phyloP scores from a whole-genome alignment of 2,888 invertebrate species.

The Ophion slaviceki region DNA sequence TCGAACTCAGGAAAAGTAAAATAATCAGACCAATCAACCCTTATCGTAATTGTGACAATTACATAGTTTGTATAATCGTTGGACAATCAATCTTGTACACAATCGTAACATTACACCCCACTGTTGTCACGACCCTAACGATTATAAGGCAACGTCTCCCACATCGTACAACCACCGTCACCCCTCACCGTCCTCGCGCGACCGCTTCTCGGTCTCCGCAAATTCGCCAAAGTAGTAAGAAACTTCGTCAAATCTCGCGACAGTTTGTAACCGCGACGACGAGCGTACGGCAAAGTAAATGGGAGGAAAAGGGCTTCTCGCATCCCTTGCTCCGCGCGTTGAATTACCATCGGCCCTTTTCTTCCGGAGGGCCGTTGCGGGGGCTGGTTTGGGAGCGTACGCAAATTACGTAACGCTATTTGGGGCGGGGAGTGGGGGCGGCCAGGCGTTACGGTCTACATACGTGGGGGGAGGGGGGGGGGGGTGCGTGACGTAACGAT shows the following conservation, averaged over 20 bases:
- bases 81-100: neutral
- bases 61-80: neutral
- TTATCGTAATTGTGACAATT: neutral
- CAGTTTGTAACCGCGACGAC: neutral
- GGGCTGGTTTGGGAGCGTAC: too few species aligned
- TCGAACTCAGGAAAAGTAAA: too few species aligned
- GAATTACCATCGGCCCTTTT: slow-evolving; percentile 11
- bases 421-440: too few species aligned
- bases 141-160: neutral
- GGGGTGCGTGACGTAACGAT: too few species aligned
- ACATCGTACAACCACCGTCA: neutral
- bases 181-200: neutral
- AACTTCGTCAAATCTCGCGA: neutral
- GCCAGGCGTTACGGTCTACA: too few species aligned
- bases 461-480: too few species aligned
- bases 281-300: neutral
- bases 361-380: neutral
- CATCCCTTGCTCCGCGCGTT: neutral
- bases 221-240: neutral
- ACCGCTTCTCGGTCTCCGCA: neutral
- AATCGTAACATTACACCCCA: too few species aligned
- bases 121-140: neutral
- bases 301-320: neutral
- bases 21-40: too few species aligned
- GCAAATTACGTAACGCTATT: too few species aligned